Conservation (phyloP, 1,140 invertebrate species). For the Nylanderia fulva region DNA sequence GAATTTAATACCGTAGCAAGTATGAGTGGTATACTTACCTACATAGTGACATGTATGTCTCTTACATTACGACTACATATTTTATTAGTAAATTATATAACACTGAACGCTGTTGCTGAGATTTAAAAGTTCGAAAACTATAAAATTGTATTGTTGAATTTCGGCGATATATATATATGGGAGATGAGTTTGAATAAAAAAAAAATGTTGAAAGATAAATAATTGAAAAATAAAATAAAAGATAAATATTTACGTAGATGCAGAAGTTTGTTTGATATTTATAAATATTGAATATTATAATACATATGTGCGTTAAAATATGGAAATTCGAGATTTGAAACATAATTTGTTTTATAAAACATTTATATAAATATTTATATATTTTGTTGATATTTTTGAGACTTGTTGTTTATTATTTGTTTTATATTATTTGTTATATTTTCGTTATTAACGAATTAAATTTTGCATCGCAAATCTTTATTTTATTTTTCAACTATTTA, state of each 20-base stretch:
- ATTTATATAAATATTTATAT: background rate
- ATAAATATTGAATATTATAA: background rate
- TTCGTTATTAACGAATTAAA: no score
- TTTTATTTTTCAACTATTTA: background rate
- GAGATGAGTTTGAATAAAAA: background rate
- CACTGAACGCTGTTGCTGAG: background rate
- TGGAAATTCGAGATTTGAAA: no score
- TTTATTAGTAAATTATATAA: slow-evolving; percentile 12
- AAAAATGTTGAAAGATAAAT: background rate
- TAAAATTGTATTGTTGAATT: background rate
- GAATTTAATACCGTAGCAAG: slow-evolving; percentile 43
- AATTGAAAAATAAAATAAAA: background rate
- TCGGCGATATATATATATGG: background rate
- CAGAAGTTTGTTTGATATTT: background rate
- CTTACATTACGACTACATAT: background rate
- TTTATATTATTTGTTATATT: background rate
- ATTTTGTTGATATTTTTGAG: background rate
- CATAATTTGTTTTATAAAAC: no score
- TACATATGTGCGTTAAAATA: background rate
- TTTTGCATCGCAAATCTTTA: no score
- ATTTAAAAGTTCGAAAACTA: background rate
- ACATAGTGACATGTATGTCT: background rate
- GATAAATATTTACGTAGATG: background rate
- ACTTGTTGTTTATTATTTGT: background rate
- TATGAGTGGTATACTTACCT: background rate